Conservation (phyloP, 2,113 vertebrate species). For the Urocynchramus pylzowi region DNA sequence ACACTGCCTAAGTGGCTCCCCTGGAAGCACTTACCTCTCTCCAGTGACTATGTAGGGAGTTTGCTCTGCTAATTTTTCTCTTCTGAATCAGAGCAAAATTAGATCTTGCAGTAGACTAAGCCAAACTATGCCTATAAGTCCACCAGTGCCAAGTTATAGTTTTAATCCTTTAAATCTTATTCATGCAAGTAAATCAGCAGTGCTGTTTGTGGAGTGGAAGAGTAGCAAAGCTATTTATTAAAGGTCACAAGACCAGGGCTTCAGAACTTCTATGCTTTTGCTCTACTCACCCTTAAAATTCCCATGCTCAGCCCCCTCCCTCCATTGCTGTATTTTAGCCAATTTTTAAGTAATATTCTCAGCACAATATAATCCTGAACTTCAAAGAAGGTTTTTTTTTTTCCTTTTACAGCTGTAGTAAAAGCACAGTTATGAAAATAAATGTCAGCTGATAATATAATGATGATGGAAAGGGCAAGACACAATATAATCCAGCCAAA, state of each 20-base stretch:
- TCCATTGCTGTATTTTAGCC: not conserved
- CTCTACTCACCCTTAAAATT: not conserved
- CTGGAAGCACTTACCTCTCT: not conserved
- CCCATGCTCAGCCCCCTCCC: not conserved
- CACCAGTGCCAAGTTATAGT: not conserved
- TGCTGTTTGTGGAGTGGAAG: not conserved
- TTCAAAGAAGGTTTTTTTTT: not conserved
- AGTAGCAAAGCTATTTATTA: not conserved
- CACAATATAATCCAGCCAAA: not conserved
- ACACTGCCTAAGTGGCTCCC: not conserved
- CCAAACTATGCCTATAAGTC: not conserved
- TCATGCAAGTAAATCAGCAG: not conserved
- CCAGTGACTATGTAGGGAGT: not conserved
- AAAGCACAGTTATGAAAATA: conserved; percentile 42
- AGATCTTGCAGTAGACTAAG: conserved; percentile 2
- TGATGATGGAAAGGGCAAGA: not conserved
- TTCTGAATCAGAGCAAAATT: conserved; percentile 8
- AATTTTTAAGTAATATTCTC: not conserved
- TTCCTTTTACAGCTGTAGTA: not conserved
- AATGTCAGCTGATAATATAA: not conserved
- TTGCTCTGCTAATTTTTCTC: not conserved
- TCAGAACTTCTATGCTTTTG: not conserved
- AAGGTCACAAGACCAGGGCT: not conserved
- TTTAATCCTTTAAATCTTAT: conserved; percentile 15
- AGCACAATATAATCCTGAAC: not conserved